phyloP scores from a whole-genome alignment of 2,113 vertebrate genomes.

The Brienomyrus longianalis region DNA sequence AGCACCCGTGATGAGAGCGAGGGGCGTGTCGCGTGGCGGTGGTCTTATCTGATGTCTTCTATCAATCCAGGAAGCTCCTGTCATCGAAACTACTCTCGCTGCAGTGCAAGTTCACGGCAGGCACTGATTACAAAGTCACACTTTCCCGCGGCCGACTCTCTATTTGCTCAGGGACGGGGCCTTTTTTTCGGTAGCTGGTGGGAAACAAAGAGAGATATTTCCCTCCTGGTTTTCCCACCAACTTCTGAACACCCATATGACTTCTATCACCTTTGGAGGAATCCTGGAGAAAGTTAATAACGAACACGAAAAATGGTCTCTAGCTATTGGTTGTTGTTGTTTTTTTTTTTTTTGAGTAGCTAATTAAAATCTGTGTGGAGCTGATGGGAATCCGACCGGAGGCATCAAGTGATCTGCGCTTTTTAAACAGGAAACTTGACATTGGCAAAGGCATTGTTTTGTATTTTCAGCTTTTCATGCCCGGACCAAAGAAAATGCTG shows the following conservation, averaged over 20 bases:
- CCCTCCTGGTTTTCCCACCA: not conserved
- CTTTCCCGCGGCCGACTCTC: not conserved
- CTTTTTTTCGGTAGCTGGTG: not conserved
- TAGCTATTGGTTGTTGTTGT: not conserved
- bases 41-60: conserved; percentile 11
- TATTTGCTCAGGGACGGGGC: not conserved
- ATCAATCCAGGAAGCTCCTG: conserved; percentile 9
- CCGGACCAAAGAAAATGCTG: not conserved
- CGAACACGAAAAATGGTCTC: not conserved
- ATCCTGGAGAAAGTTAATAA: not conserved
- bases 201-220: not conserved
- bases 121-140: not conserved
- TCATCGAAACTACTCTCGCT: conserved; percentile 11
- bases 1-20: not conserved
- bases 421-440: not conserved
- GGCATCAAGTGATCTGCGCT: not conserved
- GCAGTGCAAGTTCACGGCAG: conserved; percentile 6
- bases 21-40: not conserved
- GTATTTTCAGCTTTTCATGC: not conserved
- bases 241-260: not conserved
- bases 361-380: not conserved
- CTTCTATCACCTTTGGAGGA: not conserved
- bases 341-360: not conserved
- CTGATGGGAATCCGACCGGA: not conserved
- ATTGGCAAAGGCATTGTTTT: not conserved